phyloP scores from a whole-genome alignment of 1,140 invertebrate species.

The Plodia interpunctella region DNA sequence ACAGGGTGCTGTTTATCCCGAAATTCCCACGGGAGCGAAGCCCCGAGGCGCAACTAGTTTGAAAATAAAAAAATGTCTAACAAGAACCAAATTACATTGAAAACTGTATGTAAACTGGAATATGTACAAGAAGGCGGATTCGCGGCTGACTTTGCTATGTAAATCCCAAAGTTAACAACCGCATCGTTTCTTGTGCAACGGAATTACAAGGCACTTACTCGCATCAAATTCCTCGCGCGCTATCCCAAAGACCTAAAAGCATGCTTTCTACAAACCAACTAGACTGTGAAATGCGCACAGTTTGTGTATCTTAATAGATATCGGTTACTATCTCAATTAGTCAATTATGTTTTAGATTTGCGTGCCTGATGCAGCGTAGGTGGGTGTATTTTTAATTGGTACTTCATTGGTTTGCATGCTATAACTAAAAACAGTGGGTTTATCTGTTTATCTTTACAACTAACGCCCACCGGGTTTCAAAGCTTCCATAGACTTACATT shows the following conservation, averaged over 20 bases:
- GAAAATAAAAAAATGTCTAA: no score
- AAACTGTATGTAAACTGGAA: no score
- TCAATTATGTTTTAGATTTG: constrained; percentile 12
- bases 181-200: neutral
- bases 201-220: neutral
- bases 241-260: constrained; percentile 1
- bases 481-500: no score
- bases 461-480: no score
- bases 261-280: constrained; percentile 15
- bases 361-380: constrained; percentile 2
- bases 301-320: constrained; percentile 6
- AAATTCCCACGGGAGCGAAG: no score
- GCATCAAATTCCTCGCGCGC: neutral
- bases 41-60: no score
- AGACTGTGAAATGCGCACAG: constrained; percentile 13
- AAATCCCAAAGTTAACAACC: neutral
- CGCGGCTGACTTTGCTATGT: neutral
- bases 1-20: no score
- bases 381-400: neutral
- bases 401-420: constrained; percentile 4
- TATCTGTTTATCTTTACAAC: neutral
- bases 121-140: no score
- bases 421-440: neutral
- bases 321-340: constrained; percentile 14
- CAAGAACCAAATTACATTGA: no score